Percentiles rank a stretch among this genome's conserved stretches.
Conservation (phyloP, 2,888 invertebrate genomes). For the Harpagoxenus sublaevis region DNA sequence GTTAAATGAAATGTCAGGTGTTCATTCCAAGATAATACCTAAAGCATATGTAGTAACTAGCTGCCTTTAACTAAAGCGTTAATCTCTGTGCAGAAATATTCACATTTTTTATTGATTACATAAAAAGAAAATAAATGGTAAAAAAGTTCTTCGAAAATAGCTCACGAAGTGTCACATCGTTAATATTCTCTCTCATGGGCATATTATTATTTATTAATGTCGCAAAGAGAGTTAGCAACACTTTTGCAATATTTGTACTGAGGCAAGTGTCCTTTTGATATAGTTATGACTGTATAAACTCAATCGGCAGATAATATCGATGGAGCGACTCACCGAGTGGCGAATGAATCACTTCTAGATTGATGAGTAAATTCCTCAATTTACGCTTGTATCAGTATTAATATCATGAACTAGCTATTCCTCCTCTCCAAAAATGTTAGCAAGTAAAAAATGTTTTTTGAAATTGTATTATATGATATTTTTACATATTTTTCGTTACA, state of each 20-base stretch:
- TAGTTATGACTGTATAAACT: background rate
- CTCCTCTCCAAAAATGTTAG: background rate
- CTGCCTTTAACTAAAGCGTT: background rate
- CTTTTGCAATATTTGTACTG: background rate
- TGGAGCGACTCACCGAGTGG: background rate
- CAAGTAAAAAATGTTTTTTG: background rate
- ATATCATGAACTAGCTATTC: background rate
- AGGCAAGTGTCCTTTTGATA: conserved; percentile 2
- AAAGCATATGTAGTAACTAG: background rate
- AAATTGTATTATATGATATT: conserved; percentile 5
- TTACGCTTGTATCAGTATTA: conserved; percentile 5
- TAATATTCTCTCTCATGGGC: background rate
- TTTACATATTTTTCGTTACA: background rate
- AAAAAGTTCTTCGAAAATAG: background rate
- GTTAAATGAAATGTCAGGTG: background rate
- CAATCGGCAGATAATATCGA: background rate
- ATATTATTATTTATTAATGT: background rate
- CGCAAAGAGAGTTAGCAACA: background rate
- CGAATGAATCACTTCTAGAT: background rate
- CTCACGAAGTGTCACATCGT: background rate
- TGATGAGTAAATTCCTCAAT: conserved; percentile 19
- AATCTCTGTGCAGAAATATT: background rate
- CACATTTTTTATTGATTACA: background rate
- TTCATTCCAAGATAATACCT: background rate
- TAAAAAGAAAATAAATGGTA: background rate